Evolutionary conservation across 2,113 vertebrate species (phyloP), one percentile per base, ranked within the genome.

Genomic region (Chinchilla lanigera): DNA sequence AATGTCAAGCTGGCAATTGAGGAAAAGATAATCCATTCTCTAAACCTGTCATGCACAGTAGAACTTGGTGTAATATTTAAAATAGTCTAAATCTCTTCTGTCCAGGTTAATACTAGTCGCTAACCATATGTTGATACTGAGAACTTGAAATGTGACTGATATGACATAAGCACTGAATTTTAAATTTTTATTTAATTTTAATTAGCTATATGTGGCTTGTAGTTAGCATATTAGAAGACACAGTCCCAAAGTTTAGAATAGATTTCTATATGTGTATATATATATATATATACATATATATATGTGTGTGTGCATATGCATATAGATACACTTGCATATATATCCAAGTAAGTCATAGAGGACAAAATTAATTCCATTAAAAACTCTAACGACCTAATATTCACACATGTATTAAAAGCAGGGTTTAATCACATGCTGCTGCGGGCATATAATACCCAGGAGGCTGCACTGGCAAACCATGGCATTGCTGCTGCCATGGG

Each of bases 341-440:
- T 83, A 22, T 24, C 28, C 61, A 95, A 56, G 78, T 88, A 90
- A 84, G 44, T 77, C 33, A 90, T 0, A 85, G 13, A 85, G 8
- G 35, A 58, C 9, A 95, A 90, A 65, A 75, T 60, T 38, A 71
- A 58, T 60, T 92, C 26, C 85, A 86, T 54, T 26, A 93, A 96
- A 95, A 92, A 26, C 67, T 88, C 60, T 22, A 94, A 3, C 71
- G 12, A 38, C 91, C 94, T 85, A 89, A 83, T 96, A 90, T 91
- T 97, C 90, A 96, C 35, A 90, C 47, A 78, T 85, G 83, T 90
- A 94, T 50, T 85, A 95, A 95, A 96, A 90, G 77, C 63, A 97
- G 61, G 61, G 54, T 13, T 96, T 77, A 97, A 65, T 67, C 92
- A 77, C 56, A 93, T 33, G 47, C 86, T 83, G 14, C 56, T 92